Evolutionary conservation across 2,113 vertebrate genomes (phyloP).

Genomic region (Girardinichthys multiradiatus): DNA sequence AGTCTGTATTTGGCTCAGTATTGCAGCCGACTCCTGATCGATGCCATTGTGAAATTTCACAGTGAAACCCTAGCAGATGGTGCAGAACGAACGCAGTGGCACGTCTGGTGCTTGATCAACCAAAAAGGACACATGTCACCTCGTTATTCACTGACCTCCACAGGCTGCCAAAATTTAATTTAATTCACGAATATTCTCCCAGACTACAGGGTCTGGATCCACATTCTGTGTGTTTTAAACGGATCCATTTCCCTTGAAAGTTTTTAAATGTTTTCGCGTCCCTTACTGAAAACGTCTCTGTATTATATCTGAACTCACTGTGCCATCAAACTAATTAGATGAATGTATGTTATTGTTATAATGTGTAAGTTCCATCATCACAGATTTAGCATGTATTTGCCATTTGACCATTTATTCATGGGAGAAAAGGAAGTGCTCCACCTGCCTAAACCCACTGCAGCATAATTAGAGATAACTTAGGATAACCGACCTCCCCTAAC

Average conservation of each 20-base stretch:
- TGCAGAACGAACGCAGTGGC: neutral
- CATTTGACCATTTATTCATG: too few species aligned
- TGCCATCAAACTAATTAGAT: neutral
- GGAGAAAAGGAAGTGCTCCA: too few species aligned
- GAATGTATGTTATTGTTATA: too few species aligned
- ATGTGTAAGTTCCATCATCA: too few species aligned
- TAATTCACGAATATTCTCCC: neutral
- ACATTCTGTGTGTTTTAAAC: neutral
- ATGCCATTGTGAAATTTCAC: neutral
- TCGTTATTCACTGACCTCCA: neutral
- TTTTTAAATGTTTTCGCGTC: neutral
- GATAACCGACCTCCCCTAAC: too few species aligned
- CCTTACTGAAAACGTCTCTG: neutral
- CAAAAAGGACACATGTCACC: conserved; percentile 4
- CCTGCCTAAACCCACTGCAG: too few species aligned
- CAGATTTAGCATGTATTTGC: too few species aligned
- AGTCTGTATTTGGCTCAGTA: neutral
- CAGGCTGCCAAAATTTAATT: neutral
- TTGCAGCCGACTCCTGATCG: too few species aligned
- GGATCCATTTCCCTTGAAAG: neutral
- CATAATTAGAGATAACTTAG: too few species aligned
- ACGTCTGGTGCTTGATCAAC: neutral
- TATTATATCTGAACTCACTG: neutral
- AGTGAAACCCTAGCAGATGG: neutral
- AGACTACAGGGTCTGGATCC: neutral